phyloP scores from a whole-genome alignment of 2,888 invertebrate species.

The Malacosoma neustria region DNA sequence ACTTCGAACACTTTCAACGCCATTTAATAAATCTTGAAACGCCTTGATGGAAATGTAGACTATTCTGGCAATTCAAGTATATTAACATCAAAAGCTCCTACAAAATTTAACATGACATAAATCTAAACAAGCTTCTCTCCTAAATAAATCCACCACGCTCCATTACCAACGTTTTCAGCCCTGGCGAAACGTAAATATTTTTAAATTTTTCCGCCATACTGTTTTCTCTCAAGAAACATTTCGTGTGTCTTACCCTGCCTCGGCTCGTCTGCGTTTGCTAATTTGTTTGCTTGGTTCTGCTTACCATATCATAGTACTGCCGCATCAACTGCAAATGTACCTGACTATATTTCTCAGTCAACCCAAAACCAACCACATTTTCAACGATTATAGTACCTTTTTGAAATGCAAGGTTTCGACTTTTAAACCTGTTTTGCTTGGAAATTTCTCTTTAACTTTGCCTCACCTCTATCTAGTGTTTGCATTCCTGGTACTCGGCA shows the following conservation, averaged over 20 bases:
- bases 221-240: conserved; percentile 30
- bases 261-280: conserved; percentile 41
- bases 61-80: background rate
- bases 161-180: background rate
- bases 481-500: conserved; percentile 58
- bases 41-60: background rate
- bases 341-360: conserved; percentile 29
- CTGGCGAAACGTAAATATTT: background rate
- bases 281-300: conserved; percentile 66
- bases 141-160: background rate
- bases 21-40: too few species aligned
- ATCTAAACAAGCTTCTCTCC: background rate
- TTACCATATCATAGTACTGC: conserved; percentile 62
- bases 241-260: too few species aligned
- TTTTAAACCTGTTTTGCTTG: conserved; percentile 17
- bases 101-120: background rate
- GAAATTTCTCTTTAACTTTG: conserved; percentile 28
- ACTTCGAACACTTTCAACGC: too few species aligned
- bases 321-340: conserved; percentile 54
- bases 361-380: conserved; percentile 7
- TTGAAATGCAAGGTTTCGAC: conserved; percentile 5
- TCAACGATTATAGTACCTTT: conserved; percentile 7
- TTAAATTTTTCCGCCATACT: conserved; percentile 11
- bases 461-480: conserved; percentile 51
- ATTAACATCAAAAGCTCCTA: background rate